Evolutionary conservation across 2,797 vertebrate species (phyloP).

Genomic region (Craterocephalus amniculus): DNA sequence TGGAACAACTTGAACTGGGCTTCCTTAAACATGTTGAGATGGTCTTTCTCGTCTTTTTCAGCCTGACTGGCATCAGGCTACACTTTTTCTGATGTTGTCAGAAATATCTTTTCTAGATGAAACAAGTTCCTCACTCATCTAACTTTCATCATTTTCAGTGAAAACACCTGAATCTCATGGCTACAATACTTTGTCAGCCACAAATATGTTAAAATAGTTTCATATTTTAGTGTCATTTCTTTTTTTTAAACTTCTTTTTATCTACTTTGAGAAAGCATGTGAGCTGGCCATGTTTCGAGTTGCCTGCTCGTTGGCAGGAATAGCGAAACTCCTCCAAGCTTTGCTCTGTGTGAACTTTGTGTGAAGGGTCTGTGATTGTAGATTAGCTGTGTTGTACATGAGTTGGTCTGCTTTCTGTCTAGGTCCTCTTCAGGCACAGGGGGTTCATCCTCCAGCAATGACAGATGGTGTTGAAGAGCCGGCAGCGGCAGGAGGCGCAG

Average conservation of each 20-base stretch:
- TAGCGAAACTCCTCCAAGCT: slow-evolving; percentile 1
- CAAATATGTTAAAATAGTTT: background rate
- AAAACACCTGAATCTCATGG: background rate
- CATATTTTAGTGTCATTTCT: background rate
- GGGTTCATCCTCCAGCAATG: slow-evolving; percentile 89
- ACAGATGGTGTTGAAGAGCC: slow-evolving; percentile 92
- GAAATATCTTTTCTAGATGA: background rate
- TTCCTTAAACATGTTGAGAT: background rate
- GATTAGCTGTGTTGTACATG: background rate
- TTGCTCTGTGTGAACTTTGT: background rate
- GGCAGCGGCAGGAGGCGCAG: slow-evolving; percentile 92
- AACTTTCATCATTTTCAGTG: background rate
- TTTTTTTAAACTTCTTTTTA: background rate
- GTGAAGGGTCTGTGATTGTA: background rate
- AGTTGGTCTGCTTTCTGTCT: slow-evolving; percentile 27
- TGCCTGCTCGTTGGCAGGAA: background rate
- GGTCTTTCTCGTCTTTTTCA: background rate
- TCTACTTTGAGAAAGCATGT: background rate
- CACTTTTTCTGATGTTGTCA: background rate
- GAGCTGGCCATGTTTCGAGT: background rate
- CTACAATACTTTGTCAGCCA: background rate
- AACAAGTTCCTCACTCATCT: background rate
- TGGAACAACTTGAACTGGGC: background rate
- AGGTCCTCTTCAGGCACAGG: slow-evolving; percentile 74
- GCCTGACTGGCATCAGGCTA: background rate